These are phyloP conservation scores for Heteropelma amictum DNA, from an alignment of 2,888 invertebrate genomes.

Conservation along the genomic window DNA sequence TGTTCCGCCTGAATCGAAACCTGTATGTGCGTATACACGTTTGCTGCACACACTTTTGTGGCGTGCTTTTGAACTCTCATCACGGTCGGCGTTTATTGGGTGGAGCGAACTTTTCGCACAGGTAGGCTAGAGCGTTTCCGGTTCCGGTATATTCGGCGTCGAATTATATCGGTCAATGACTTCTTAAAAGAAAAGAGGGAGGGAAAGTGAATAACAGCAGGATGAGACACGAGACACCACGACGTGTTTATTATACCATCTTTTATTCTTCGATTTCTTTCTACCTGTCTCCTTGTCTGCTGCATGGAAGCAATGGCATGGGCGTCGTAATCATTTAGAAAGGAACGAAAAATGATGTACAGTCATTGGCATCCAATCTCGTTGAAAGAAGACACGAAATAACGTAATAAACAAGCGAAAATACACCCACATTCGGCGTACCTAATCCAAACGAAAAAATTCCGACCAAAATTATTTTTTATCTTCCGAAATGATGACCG, in stretches of 20 bases:
- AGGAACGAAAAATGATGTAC: constrained; percentile 9
- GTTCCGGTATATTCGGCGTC: constrained; percentile 52
- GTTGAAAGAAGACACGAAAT: not conserved
- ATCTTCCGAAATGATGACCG: too few species aligned
- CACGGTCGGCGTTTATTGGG: constrained; percentile 49
- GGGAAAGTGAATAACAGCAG: not conserved
- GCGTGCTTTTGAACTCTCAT: constrained; percentile 48
- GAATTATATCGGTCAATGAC: constrained; percentile 47
- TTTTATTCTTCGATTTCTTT: not conserved
- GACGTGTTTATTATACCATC: too few species aligned
- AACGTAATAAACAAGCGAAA: not conserved
- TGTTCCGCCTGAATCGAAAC: not conserved
- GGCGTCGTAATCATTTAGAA: too few species aligned
- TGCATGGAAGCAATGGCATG: too few species aligned
- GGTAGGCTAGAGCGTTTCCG: constrained; percentile 62
- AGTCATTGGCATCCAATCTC: not conserved
- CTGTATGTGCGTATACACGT: not conserved
- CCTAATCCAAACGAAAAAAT: not conserved
- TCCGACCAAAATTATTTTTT: not conserved
- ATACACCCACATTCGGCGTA: not conserved
- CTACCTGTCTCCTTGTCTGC: too few species aligned
- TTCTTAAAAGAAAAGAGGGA: not conserved
- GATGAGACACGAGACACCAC: not conserved
- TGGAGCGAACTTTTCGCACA: constrained; percentile 52
- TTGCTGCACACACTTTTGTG: constrained; percentile 4